phyloP scores from a whole-genome alignment of 2,888 invertebrate genomes.

The Lycaena phlaeas region DNA sequence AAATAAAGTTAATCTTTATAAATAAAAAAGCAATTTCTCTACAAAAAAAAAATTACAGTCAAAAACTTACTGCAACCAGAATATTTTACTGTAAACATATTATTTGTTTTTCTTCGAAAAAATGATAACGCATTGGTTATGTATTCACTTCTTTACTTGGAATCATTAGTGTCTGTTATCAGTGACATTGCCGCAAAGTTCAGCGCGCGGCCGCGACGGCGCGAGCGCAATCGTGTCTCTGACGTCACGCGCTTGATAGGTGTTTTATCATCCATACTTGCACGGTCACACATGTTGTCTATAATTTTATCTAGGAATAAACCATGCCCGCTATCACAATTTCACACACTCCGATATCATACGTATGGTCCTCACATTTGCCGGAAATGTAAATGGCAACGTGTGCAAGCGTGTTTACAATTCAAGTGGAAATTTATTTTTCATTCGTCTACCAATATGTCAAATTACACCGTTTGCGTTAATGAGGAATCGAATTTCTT shows the following conservation, averaged over 20 bases:
- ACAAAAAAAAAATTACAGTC: no score
- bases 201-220: conserved; percentile 29
- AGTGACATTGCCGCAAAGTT: conserved; percentile 54
- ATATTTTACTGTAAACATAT: neutral
- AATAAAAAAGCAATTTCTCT: no score
- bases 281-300: conserved; percentile 6
- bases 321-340: neutral
- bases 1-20: no score
- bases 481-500: conserved; percentile 4
- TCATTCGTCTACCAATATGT: neutral
- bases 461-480: neutral
- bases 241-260: conserved; percentile 56
- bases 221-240: conserved; percentile 32
- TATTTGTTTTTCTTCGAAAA: neutral
- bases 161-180: conserved; percentile 48
- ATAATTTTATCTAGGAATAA: conserved; percentile 1
- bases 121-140: neutral
- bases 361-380: no score
- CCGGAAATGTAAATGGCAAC: neutral
- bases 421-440: neutral
- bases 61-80: no score
- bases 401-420: neutral
- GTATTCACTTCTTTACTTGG: conserved; percentile 26
- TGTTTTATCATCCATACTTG: conserved; percentile 35
- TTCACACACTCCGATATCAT: neutral